phyloP scores from a whole-genome alignment of 2,113 vertebrate genomes.

The Cavia aperea region DNA sequence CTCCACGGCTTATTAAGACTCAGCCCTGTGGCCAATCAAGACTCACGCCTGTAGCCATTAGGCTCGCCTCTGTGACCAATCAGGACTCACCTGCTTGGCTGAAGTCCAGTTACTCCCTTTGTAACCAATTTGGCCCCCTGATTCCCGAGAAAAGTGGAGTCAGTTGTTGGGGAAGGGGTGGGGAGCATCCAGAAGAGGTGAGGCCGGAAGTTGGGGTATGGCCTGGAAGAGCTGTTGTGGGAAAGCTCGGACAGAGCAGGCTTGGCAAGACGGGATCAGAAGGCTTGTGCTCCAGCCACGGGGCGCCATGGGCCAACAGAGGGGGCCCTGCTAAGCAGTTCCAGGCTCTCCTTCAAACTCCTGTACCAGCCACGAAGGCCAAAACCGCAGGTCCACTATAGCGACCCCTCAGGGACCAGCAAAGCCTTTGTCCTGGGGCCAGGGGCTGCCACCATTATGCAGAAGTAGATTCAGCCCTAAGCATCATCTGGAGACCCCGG shows the following conservation, averaged over 20 bases:
- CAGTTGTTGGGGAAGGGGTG: neutral
- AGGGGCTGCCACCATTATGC: neutral
- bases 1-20: neutral
- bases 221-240: too few relatives aligned
- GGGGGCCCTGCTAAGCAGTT: too few relatives aligned
- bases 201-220: accelerated
- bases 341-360: neutral
- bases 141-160: accelerated
- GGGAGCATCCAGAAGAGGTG: too few relatives aligned
- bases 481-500: neutral
- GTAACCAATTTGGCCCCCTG: accelerated
- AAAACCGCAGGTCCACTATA: too few relatives aligned
- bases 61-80: neutral
- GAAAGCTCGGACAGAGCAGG: neutral
- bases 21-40: neutral
- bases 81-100: neutral
- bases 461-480: neutral
- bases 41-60: neutral
- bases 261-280: neutral
- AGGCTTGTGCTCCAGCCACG: accelerated
- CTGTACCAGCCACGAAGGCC: neutral
- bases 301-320: neutral
- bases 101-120: neutral
- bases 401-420: neutral
- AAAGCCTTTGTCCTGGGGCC: neutral